A percentile compares a stretch with the other conserved stretches of the same genome.
Conservation (phyloP, 2,797 vertebrate species). For the Nyctalus aviator region DNA sequence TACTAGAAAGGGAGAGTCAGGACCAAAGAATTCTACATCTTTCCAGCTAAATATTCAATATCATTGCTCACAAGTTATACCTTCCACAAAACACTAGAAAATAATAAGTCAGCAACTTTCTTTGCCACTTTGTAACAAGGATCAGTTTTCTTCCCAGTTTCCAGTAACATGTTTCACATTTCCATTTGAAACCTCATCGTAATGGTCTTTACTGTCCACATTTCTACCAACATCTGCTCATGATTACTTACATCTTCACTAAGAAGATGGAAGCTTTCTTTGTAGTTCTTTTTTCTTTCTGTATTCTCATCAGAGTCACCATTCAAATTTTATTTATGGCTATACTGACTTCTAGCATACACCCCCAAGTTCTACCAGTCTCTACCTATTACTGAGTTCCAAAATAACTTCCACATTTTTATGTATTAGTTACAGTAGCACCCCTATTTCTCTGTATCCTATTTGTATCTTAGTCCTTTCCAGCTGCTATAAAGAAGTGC, state of each 20-base stretch:
- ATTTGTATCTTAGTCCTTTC: not conserved
- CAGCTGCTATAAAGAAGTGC: not conserved
- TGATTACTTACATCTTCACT: not conserved
- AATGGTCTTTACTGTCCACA: not conserved
- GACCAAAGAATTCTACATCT: not conserved
- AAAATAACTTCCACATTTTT: not conserved
- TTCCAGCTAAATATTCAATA: not conserved
- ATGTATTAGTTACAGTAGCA: not conserved
- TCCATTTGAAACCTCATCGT: not conserved
- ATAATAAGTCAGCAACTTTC: not conserved
- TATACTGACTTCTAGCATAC: not conserved
- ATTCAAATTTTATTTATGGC: not conserved
- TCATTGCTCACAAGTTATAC: not conserved
- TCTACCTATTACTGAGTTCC: not conserved
- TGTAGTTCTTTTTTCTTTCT: not conserved
- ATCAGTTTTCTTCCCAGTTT: not conserved
- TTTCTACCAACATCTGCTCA: not conserved
- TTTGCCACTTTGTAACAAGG: not conserved
- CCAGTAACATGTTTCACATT: not conserved
- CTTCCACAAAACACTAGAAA: not conserved
- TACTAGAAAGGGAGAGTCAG: not conserved
- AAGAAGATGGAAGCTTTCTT: not conserved
- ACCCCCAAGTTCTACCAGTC: not conserved
- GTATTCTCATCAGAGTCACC: not conserved
- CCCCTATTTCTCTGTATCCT: not conserved